phyloP scores from a whole-genome alignment of 2,113 vertebrate species.

The Pluvialis apricaria region DNA sequence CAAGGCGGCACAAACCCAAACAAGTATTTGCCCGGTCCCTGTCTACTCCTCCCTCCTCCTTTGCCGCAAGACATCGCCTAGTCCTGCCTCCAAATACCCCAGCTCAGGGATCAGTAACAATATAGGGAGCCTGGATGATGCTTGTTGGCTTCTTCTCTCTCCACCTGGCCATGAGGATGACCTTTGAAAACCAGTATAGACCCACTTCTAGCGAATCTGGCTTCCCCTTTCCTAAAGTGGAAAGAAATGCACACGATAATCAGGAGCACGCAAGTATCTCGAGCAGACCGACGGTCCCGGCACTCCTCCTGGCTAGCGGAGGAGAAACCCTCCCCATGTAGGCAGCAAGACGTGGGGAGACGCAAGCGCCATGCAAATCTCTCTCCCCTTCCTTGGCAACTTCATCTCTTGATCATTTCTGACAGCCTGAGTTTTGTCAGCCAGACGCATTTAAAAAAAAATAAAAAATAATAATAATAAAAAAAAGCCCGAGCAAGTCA shows the following conservation, averaged over 20 bases:
- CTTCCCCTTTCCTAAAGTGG: background rate
- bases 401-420: background rate
- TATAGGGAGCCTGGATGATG: fast-evolving
- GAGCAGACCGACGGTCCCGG: background rate
- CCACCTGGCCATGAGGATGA: background rate
- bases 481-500: background rate
- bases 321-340: background rate
- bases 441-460: background rate
- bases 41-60: fast-evolving
- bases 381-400: background rate
- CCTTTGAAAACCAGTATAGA: background rate
- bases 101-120: background rate
- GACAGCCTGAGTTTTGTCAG: conserved; percentile 18
- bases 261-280: background rate
- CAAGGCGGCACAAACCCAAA: background rate
- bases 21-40: background rate
- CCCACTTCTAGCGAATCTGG: fast-evolving
- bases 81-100: background rate
- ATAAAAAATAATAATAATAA: background rate
- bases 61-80: background rate
- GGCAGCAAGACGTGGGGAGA: background rate
- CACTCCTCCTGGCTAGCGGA: background rate
- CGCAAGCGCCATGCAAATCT: background rate
- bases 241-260: fast-evolving
- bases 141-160: background rate